Conservation (phyloP, 2,113 vertebrate species). For the Xenopus laevis region DNA sequence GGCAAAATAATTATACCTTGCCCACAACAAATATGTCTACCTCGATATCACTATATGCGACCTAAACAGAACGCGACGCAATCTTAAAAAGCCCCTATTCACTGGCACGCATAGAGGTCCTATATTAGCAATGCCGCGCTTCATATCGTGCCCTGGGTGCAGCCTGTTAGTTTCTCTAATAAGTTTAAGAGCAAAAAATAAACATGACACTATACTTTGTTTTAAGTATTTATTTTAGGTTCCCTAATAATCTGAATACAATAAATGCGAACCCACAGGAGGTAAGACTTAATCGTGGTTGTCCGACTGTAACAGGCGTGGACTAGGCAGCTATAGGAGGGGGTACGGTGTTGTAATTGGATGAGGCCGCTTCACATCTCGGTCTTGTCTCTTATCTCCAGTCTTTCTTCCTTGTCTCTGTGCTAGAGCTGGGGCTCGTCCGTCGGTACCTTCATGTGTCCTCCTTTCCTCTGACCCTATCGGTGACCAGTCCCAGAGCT, state of each 20-base stretch:
- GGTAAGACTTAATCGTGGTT: not conserved
- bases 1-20: not conserved
- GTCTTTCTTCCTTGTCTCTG: fast-evolving
- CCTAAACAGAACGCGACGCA: not conserved
- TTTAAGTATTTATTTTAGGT: too few relatives aligned
- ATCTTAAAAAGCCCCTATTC: not conserved
- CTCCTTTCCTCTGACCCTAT: conserved; percentile 2
- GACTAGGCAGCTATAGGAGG: not conserved
- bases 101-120: conserved; percentile 2
- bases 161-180: not conserved
- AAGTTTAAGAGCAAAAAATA: not conserved
- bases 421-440: not conserved
- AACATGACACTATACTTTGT: not conserved
- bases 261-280: too few relatives aligned
- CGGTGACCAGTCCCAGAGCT: not conserved
- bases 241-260: too few relatives aligned
- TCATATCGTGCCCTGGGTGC: not conserved
- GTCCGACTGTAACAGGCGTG: not conserved
- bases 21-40: not conserved
- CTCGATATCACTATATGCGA: not conserved
- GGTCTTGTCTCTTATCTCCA: not conserved
- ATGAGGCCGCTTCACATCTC: conserved; percentile 13
- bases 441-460: fast-evolving
- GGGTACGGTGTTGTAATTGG: conserved; percentile 9
- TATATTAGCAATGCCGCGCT: not conserved